Conservation (phyloP, 2,888 invertebrate species). For the Keiferia lycopersicella region DNA sequence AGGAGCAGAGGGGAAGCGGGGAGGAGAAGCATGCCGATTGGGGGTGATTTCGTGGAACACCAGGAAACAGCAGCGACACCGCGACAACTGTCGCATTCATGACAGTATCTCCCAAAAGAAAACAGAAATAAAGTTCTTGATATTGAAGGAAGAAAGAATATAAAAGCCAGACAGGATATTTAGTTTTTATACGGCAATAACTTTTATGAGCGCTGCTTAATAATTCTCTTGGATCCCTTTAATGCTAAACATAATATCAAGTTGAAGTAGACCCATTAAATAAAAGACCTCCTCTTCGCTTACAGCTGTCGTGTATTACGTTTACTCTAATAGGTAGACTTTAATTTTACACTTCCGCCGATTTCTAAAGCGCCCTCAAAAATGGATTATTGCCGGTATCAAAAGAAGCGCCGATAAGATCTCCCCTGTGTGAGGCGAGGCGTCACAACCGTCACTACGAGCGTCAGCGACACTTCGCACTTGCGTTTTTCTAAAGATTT, state of each 20-base stretch:
- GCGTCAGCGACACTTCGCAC: conserved; percentile 27
- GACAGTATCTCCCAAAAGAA: conserved; percentile 2
- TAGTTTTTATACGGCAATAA: not conserved
- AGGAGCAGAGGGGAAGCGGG: not conserved
- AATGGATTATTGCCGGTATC: conserved; percentile 38
- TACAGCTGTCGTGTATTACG: conserved; percentile 15
- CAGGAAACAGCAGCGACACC: conserved; percentile 8
- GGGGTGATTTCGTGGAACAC: not conserved
- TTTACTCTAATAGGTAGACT: conserved; percentile 14
- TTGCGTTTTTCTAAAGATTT: conserved; percentile 44
- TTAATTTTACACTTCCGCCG: conserved; percentile 28
- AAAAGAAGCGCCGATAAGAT: conserved; percentile 46
- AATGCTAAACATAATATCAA: not conserved
- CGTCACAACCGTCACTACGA: conserved; percentile 6
- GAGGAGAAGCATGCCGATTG: not conserved
- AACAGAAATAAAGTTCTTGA: not conserved
- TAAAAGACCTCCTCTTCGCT: not conserved
- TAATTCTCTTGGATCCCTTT: not conserved
- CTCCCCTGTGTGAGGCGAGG: conserved; percentile 38
- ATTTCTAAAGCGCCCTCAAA: conserved; percentile 33
- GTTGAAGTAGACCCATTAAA: not conserved
- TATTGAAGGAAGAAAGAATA: conserved; percentile 1
- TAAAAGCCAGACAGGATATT: not conserved
- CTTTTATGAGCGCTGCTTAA: conserved; percentile 2
- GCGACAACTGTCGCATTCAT: conserved; percentile 7